Percentiles rank a stretch among this genome's conserved stretches.
phyloP scores from a whole-genome alignment of 2,797 vertebrate genomes.

The Notoglanidium macrostoma region DNA sequence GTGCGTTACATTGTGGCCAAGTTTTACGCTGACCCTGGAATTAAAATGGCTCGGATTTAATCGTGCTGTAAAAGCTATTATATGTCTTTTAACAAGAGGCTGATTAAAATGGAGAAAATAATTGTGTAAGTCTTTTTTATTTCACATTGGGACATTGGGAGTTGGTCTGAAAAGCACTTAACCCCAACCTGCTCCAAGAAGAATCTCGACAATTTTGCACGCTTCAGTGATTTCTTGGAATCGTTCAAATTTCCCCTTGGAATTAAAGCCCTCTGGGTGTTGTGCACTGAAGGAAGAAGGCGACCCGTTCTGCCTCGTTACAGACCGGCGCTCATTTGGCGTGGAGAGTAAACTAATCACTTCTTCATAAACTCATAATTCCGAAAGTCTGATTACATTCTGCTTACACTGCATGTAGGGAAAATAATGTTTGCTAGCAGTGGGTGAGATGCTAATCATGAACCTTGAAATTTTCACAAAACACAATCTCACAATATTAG shows the following conservation, averaged over 20 bases:
- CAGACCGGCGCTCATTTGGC: not conserved
- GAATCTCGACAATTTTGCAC: not conserved
- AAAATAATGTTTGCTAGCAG: not conserved
- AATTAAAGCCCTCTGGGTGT: not conserved
- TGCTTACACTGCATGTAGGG: not conserved
- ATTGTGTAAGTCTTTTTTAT: not conserved
- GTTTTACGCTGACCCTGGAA: not conserved
- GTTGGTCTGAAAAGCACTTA: not conserved
- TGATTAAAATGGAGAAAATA: conserved; percentile 19
- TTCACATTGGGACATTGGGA: not conserved
- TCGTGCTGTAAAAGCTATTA: conserved; percentile 13
- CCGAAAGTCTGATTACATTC: not conserved
- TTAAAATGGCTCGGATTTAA: not conserved
- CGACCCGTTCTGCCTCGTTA: not conserved
- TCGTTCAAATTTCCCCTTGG: not conserved
- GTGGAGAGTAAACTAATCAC: not conserved
- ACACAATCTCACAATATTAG: not conserved
- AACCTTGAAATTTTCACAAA: not conserved
- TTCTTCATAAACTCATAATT: not conserved
- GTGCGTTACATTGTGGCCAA: conserved; percentile 16
- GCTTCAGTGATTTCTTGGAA: conserved; percentile 6
- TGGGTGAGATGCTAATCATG: not conserved
- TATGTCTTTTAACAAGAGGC: conserved; percentile 13
- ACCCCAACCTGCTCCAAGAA: not conserved
- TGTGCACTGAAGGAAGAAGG: not conserved